Percentiles rank a stretch among this genome's conserved stretches.
phyloP scores from a whole-genome alignment of 2,888 invertebrate species.

The Argyresthia goedartella region DNA sequence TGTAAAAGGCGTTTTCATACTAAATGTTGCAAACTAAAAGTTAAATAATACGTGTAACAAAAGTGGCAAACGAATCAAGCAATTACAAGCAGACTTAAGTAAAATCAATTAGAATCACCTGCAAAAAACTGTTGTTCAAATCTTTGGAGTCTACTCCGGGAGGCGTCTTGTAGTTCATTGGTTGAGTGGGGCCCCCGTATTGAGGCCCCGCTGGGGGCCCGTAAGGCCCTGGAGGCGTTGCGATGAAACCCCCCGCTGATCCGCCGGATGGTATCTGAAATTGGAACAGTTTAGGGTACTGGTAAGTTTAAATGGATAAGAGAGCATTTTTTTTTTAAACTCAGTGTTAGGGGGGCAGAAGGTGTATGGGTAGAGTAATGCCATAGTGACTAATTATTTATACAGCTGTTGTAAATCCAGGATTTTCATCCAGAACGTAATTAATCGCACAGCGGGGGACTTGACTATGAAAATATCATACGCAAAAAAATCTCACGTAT shows the following conservation, averaged over 20 bases:
- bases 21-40: not conserved
- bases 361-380: not conserved
- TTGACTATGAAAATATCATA: no score
- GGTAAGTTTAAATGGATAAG: no score
- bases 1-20: not conserved
- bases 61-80: not conserved
- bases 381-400: no score
- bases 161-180: conserved; percentile 78
- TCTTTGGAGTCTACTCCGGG: conserved; percentile 72
- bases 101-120: conserved; percentile 30
- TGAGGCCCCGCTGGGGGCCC: conserved; percentile 20
- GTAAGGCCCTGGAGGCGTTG: conserved; percentile 27
- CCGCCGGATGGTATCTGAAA: conserved; percentile 40
- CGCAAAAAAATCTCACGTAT: no score
- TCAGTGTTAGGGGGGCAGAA: no score
- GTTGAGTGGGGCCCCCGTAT: conserved; percentile 37
- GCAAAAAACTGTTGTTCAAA: conserved; percentile 73
- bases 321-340: no score
- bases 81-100: not conserved
- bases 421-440: no score
- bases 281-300: conserved; percentile 2
- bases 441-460: no score
- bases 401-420: no score
- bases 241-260: conserved; percentile 52
- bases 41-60: conserved; percentile 4